Conservation (phyloP, 2,888 invertebrate genomes). For the Gastrophysa polygoni region DNA sequence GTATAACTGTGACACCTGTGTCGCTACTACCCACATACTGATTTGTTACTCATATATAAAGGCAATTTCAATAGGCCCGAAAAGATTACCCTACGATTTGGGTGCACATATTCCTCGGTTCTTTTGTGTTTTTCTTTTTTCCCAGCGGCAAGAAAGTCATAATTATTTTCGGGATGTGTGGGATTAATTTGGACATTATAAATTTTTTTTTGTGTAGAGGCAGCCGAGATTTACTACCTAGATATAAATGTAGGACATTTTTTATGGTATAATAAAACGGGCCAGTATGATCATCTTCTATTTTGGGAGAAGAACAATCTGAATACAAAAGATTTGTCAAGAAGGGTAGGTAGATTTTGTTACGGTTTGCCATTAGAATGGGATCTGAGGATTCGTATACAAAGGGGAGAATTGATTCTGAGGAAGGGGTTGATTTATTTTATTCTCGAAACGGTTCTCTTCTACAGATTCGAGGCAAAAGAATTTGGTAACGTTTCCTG, state of each 20-base stretch:
- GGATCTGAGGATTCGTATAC: background rate
- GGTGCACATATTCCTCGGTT: slow-evolving; percentile 25
- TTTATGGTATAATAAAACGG: slow-evolving; percentile 17
- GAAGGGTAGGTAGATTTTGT: background rate
- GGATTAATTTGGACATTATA: slow-evolving; percentile 32
- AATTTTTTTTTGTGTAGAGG: slow-evolving; percentile 25
- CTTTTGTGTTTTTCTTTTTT: slow-evolving; percentile 28
- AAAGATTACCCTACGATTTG: slow-evolving; percentile 27
- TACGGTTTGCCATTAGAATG: background rate
- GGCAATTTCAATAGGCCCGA: slow-evolving; percentile 29
- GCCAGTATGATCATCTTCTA: background rate
- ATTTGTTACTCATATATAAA: slow-evolving; percentile 34
- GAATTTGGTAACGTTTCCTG: no score
- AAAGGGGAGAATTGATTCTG: background rate
- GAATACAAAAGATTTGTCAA: background rate
- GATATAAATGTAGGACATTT: slow-evolving; percentile 18
- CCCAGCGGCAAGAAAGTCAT: slow-evolving; percentile 27
- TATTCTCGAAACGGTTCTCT: background rate
- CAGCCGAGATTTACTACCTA: slow-evolving; percentile 27
- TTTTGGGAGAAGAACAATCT: background rate
- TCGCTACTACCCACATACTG: slow-evolving; percentile 34
- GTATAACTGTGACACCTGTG: slow-evolving; percentile 46
- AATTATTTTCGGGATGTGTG: slow-evolving; percentile 32
- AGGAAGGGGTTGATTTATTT: background rate
- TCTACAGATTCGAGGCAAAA: no score